Evolutionary conservation across 2,113 vertebrate genomes (phyloP).

Genomic region (Orycteropus afer): DNA sequence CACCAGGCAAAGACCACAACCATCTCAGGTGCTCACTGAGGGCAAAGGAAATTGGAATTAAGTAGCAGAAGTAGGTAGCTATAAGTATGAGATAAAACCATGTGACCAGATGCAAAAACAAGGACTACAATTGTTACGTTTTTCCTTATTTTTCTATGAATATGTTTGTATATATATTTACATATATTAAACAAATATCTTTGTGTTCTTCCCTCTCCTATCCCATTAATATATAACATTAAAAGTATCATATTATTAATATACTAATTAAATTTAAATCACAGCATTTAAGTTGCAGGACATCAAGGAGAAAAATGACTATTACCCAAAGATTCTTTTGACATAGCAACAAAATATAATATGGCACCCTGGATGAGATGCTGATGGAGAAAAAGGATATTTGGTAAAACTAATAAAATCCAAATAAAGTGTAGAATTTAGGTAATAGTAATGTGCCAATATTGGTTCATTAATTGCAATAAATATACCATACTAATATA

Average conservation of each 20-base stretch:
- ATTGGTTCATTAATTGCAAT: not conserved
- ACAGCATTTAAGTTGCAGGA: not conserved
- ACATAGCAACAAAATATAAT: not conserved
- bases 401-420: not conserved
- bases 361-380: not conserved
- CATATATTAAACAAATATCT: not conserved
- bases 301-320: not conserved
- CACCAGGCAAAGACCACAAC: not conserved
- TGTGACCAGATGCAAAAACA: not conserved
- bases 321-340: not conserved
- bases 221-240: not conserved
- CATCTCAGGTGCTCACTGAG: not conserved
- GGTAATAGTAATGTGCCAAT: not conserved
- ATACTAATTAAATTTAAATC: not conserved
- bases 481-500: not conserved
- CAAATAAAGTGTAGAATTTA: not conserved
- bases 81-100: not conserved
- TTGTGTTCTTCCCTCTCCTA: not conserved
- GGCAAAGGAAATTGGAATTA: not conserved
- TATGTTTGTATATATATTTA: not conserved
- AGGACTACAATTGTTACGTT: not conserved
- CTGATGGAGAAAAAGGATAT: not conserved
- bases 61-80: not conserved
- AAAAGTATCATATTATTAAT: not conserved
- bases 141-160: not conserved